A percentile compares a stretch with the other conserved stretches of the same genome.
Evolutionary conservation across 2,888 invertebrate species (phyloP).

Genomic region (Thysanoteuthis rhombus): DNA sequence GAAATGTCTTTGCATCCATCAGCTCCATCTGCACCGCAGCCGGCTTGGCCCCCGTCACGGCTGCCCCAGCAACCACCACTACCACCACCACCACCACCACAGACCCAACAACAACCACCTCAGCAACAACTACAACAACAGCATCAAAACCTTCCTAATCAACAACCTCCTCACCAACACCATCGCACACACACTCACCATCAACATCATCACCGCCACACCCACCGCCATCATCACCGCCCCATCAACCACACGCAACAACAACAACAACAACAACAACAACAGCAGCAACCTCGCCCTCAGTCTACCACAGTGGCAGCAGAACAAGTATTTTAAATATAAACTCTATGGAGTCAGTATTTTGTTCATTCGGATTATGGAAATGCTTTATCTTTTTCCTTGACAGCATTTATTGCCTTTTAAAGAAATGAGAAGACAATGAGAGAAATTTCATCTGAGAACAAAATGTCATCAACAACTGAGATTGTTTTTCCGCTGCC

Average conservation of each 20-base stretch:
- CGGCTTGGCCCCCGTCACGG: neutral
- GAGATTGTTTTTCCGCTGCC: neutral
- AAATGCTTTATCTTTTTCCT: neutral
- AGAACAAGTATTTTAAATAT: neutral
- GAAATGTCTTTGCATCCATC: slow-evolving; percentile 28
- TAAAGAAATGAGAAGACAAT: neutral
- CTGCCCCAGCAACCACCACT: neutral
- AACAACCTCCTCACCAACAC: neutral
- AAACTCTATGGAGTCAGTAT: neutral
- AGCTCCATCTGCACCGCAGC: neutral
- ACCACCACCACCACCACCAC: neutral
- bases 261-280: neutral
- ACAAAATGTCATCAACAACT: neutral
- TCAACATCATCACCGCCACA: neutral
- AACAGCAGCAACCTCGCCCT: neutral
- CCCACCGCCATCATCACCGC: neutral
- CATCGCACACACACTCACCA: neutral
- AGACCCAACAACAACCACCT: neutral
- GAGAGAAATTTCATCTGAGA: neutral
- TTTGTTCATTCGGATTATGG: slow-evolving; percentile 12
- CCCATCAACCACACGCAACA: no score
- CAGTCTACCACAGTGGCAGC: neutral
- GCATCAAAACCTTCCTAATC: neutral
- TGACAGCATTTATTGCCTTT: neutral
- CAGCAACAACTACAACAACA: neutral